These are phyloP conservation scores for Azorinus chamasolen DNA, from an alignment of 2,888 invertebrate species.

Conservation along the genomic window DNA sequence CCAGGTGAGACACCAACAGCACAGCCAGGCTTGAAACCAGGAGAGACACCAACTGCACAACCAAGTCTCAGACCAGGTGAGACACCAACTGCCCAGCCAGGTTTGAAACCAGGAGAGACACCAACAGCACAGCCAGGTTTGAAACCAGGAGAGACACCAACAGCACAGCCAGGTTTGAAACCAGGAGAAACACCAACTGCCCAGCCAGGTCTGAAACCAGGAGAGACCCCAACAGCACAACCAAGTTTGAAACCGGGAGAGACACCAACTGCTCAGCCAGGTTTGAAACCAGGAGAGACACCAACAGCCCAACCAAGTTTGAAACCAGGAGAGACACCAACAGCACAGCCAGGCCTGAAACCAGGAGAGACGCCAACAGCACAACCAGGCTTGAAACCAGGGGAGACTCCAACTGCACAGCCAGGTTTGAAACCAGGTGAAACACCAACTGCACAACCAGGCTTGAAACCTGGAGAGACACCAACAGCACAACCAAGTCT, in stretches of 20 bases:
- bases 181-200: slow-evolving; percentile 54
- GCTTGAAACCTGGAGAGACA: slow-evolving; percentile 33
- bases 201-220: slow-evolving; percentile 31
- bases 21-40: slow-evolving; percentile 31
- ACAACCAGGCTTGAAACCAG: slow-evolving; percentile 33
- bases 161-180: slow-evolving; percentile 42
- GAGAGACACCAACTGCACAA: slow-evolving; percentile 46
- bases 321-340: slow-evolving; percentile 39
- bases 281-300: slow-evolving; percentile 31
- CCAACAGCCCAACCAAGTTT: slow-evolving; percentile 40
- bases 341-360: slow-evolving; percentile 21
- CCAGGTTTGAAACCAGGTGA: slow-evolving; percentile 26
- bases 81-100: slow-evolving; percentile 55
- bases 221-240: slow-evolving; percentile 47
- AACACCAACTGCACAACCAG: slow-evolving; percentile 42
- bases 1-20: slow-evolving; percentile 49
- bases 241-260: slow-evolving; percentile 30
- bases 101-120: slow-evolving; percentile 8
- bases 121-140: slow-evolving; percentile 49
- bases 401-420: slow-evolving; percentile 47
- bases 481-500: slow-evolving; percentile 51
- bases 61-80: slow-evolving; percentile 40
- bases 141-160: slow-evolving; percentile 41
- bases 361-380: slow-evolving; percentile 43
- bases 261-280: slow-evolving; percentile 53